Conservation (phyloP, 2,797 vertebrate genomes). For the Falco peregrinus region DNA sequence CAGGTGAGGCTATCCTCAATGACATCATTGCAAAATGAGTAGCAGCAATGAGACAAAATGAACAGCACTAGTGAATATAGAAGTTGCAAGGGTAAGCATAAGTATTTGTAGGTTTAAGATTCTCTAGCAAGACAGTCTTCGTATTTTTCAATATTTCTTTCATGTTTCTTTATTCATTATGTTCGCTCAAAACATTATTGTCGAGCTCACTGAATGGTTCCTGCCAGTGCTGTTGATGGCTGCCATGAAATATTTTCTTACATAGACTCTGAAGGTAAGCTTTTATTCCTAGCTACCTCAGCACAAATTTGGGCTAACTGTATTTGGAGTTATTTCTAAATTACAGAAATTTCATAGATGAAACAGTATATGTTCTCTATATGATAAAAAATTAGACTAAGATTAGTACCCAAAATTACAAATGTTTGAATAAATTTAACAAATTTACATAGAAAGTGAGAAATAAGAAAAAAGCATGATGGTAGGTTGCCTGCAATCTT, state of each 20-base stretch:
- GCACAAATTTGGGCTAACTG: background rate
- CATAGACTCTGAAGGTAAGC: background rate
- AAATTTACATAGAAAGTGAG: background rate
- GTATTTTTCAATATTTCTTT: background rate
- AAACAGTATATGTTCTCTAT: background rate
- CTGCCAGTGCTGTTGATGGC: background rate
- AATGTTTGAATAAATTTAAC: background rate
- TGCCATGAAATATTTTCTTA: background rate
- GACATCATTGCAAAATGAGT: background rate
- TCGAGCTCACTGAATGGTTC: background rate
- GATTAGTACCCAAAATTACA: background rate
- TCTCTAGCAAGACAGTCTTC: background rate
- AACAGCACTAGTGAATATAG: background rate
- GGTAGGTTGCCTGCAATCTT: background rate
- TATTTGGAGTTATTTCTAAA: background rate
- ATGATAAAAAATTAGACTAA: background rate
- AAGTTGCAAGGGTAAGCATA: background rate
- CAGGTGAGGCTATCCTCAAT: background rate
- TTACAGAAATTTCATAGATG: background rate
- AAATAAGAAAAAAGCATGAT: background rate
- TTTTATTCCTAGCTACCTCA: background rate
- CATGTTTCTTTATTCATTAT: background rate
- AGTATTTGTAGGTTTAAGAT: background rate
- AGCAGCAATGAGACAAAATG: background rate
- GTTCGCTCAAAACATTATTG: background rate